Conservation (phyloP, 2,888 invertebrate species). For the Melanostoma mellinum region DNA sequence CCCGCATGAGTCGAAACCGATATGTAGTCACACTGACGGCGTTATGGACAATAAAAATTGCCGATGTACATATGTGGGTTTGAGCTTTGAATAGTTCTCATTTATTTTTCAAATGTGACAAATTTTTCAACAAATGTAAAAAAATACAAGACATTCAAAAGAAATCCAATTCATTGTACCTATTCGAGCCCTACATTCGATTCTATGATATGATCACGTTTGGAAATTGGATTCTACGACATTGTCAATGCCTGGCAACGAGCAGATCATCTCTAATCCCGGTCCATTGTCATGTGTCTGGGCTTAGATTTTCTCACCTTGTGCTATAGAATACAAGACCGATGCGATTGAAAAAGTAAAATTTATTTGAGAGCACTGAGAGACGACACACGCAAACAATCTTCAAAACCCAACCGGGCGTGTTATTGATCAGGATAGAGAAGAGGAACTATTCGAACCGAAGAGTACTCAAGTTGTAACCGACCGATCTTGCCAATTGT, state of each 20-base stretch:
- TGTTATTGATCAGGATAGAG: constrained; percentile 59
- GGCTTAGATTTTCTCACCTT: constrained; percentile 65
- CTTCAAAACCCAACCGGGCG: constrained; percentile 62
- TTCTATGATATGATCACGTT: constrained; percentile 35
- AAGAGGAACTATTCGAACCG: neutral
- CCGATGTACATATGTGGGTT: too few relatives aligned
- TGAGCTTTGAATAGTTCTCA: too few relatives aligned
- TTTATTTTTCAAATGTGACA: neutral
- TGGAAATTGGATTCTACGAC: constrained; percentile 66
- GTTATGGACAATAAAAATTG: too few relatives aligned
- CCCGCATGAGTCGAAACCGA: constrained; percentile 49
- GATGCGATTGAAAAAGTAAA: constrained; percentile 28
- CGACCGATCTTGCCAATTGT: constrained; percentile 68
- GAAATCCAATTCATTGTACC: constrained; percentile 21
- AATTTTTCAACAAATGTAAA: constrained; percentile 22
- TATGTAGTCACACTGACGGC: neutral
- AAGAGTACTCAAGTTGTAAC: constrained; percentile 64
- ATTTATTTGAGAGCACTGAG: constrained; percentile 14
- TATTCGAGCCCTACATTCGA: neutral
- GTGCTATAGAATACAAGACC: constrained; percentile 53
- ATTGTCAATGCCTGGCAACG: constrained; percentile 58
- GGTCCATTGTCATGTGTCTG: constrained; percentile 56
- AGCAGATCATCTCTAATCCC: constrained; percentile 72
- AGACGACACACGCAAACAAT: constrained; percentile 37
- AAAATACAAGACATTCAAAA: constrained; percentile 28